Evolutionary conservation across 2,797 vertebrate species (phyloP), one percentile per base, ranked within the genome.

Genomic region (Cirrhinus molitorella): DNA sequence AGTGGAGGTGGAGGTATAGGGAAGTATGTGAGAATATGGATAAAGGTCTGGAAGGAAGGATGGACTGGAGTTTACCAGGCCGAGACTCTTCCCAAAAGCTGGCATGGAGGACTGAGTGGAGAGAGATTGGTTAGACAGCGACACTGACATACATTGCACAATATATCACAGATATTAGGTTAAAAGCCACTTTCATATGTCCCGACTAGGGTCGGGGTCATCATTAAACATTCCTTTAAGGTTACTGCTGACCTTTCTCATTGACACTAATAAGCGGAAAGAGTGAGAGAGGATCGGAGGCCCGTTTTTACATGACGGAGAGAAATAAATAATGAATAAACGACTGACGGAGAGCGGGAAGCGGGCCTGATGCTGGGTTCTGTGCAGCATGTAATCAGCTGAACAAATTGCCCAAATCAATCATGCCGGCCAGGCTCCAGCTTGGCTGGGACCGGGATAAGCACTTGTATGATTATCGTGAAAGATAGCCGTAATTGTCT

Each of bases 341-440:
- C 80, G 84, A 79, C 43, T 55, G 81, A 77, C 75, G 28, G 80
- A 83, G 82, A 61, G 40, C 51, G 85, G 55, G 63, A 82, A 84
- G 45, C 53, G 47, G 82, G 88, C 68, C 89, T 85, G 88, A 90
- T 82, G 91, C 89, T 79, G 81, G 85, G 86, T 89, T 93, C 88
- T 90, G 91, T 87, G 88, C 89, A 43, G 89, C 90, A 93, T 73
- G 90, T 95, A 95, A 95, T 95, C 94, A 95, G 93, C 89, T 88
- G 91, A 94, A 93, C 94, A 95, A 95, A 96, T 95, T 95, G 94
- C 89, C 94, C 93, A 92, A 94, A 96, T 95, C 94, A 95, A 95
- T 96, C 95, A 95, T 80, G 90, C 91, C 89, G 86, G 75, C 89
- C 89, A 87, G 90, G 90, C 91, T 89, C 89, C 89, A 90, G 89